A percentile compares a stretch with the other conserved stretches of the same genome.
phyloP scores from a whole-genome alignment of 2,888 invertebrate genomes.

The Morpho achilles region DNA sequence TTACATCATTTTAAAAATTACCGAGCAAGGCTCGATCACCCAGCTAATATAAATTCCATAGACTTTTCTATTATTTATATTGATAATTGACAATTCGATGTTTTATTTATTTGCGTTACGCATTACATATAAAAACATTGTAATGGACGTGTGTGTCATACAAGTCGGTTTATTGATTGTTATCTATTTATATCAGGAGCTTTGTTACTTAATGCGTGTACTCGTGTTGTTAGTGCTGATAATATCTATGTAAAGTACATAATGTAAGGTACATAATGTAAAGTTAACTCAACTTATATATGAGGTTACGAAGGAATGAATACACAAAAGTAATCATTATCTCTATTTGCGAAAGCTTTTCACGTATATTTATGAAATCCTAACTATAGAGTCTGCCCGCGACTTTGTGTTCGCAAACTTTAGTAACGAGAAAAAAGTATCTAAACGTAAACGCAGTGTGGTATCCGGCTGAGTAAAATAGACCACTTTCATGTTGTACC shows the following conservation, averaged over 20 bases:
- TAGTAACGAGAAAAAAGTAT: too few relatives aligned
- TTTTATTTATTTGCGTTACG: slow-evolving; percentile 5
- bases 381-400: too few relatives aligned
- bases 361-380: background rate
- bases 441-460: too few relatives aligned
- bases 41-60: background rate
- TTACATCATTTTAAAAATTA: too few relatives aligned
- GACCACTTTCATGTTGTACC: too few relatives aligned
- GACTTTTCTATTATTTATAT: background rate
- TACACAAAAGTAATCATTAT: background rate
- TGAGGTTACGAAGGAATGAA: background rate
- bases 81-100: slow-evolving; percentile 2
- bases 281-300: background rate
- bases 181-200: slow-evolving; percentile 9
- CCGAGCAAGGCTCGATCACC: too few relatives aligned
- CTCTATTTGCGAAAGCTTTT: background rate
- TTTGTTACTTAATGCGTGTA: background rate
- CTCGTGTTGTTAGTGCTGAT: slow-evolving; percentile 4
- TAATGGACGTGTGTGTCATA: slow-evolving; percentile 14
- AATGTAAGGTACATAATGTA: background rate
- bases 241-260: background rate
- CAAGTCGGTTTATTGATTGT: slow-evolving; percentile 13
- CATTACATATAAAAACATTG: slow-evolving; percentile 7
- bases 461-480: too few relatives aligned
- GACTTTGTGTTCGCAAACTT: too few relatives aligned